Percentiles rank a stretch among this genome's conserved stretches.
Evolutionary conservation across 2,888 invertebrate species (phyloP).

Genomic region (Acronicta psi): DNA sequence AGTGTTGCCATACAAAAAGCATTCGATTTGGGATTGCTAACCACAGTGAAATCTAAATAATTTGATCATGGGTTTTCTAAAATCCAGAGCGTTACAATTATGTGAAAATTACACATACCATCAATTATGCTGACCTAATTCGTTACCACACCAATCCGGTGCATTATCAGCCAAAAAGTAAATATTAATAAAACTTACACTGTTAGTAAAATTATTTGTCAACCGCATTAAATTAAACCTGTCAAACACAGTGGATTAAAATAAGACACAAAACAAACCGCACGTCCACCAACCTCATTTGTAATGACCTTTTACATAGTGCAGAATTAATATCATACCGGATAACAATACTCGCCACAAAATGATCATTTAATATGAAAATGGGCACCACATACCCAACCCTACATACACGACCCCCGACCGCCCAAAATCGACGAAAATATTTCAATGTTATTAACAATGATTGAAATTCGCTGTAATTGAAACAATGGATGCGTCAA

Average conservation of each 20-base stretch:
- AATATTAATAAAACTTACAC: slow-evolving; percentile 23
- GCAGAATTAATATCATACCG: slow-evolving; percentile 62
- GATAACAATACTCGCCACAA: slow-evolving; percentile 63
- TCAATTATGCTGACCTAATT: slow-evolving; percentile 17
- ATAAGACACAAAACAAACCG: slow-evolving; percentile 65
- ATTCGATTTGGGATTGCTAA: not conserved
- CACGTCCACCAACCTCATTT: slow-evolving; percentile 67
- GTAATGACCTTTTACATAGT: slow-evolving; percentile 71
- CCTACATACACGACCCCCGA: slow-evolving; percentile 2
- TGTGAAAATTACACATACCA: not conserved
- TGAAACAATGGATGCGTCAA: slow-evolving; percentile 24
- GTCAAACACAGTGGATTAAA: slow-evolving; percentile 68
- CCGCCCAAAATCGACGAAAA: slow-evolving; percentile 34
- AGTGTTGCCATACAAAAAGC: not conserved
- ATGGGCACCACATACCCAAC: slow-evolving; percentile 27
- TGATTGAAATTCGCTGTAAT: slow-evolving; percentile 30
- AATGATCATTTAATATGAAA: slow-evolving; percentile 61
- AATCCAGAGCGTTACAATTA: not conserved
- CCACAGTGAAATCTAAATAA: not conserved
- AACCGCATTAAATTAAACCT: slow-evolving; percentile 65
- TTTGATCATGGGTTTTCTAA: not conserved
- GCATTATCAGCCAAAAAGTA: slow-evolving; percentile 17
- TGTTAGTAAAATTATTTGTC: slow-evolving; percentile 40
- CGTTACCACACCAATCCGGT: slow-evolving; percentile 1
- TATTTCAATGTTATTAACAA: slow-evolving; percentile 35